phyloP scores from a whole-genome alignment of 2,888 invertebrate genomes.

The Bugula neritina region DNA sequence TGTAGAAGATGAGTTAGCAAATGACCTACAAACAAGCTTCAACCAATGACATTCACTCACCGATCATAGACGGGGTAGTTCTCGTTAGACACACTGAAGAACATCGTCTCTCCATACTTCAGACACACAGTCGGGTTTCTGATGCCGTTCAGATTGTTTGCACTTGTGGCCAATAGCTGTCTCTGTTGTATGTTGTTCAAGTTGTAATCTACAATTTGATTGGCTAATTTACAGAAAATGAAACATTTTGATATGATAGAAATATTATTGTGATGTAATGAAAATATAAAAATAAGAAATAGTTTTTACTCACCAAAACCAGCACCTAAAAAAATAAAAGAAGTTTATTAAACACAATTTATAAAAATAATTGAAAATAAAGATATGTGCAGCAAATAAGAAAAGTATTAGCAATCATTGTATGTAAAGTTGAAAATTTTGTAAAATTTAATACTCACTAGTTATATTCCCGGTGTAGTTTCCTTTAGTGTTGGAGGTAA shows the following conservation, averaged over 20 bases:
- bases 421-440: too few species aligned
- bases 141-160: conserved; percentile 38
- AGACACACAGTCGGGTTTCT: conserved; percentile 45
- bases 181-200: conserved; percentile 19
- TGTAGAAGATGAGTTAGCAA: too few species aligned
- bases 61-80: conserved; percentile 49
- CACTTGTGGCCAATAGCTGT: conserved; percentile 10
- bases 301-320: not conserved
- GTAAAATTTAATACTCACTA: too few species aligned
- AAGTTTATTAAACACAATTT: not conserved
- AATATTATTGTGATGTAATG: not conserved
- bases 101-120: conserved; percentile 42
- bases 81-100: conserved; percentile 41
- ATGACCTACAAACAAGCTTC: too few species aligned
- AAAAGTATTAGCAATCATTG: too few species aligned
- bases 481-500: conserved; percentile 39
- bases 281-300: not conserved
- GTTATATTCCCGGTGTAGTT: conserved; percentile 38
- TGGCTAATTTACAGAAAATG: not conserved
- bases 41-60: conserved; percentile 33
- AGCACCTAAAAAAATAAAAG: not conserved
- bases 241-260: not conserved
- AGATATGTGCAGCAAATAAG: too few species aligned
- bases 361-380: too few species aligned
- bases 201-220: conserved; percentile 10